A percentile compares a stretch with the other conserved stretches of the same genome.
Evolutionary conservation across 1,140 invertebrate species (phyloP).

Genomic region (Drosophila orena): DNA sequence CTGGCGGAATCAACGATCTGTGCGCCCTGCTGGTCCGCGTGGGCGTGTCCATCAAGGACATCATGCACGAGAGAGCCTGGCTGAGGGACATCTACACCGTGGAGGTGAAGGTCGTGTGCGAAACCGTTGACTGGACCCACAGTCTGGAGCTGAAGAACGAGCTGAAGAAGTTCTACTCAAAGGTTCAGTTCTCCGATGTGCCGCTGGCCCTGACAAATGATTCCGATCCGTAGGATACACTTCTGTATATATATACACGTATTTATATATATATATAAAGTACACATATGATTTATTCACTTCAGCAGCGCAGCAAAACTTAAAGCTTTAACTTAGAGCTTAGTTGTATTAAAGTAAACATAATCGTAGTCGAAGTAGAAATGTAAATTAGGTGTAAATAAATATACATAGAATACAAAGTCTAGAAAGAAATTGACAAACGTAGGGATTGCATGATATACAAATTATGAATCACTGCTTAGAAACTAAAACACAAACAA

Average conservation of each 20-base stretch:
- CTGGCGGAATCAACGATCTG: conserved; percentile 94
- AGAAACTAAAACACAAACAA: conserved; percentile 54
- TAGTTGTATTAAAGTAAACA: conserved; percentile 49
- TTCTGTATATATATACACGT: too few species aligned
- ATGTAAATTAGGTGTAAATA: conserved; percentile 72
- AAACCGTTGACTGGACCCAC: conserved; percentile 93
- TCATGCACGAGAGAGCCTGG: conserved; percentile 97
- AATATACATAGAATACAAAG: conserved; percentile 65
- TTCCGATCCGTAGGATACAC: neutral
- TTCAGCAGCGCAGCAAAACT: conserved; percentile 50
- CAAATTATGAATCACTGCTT: conserved; percentile 28
- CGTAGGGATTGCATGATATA: conserved; percentile 49
- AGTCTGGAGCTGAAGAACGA: conserved; percentile 88
- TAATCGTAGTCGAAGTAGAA: conserved; percentile 54
- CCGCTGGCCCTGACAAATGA: conserved; percentile 85
- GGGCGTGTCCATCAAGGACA: conserved; percentile 97
- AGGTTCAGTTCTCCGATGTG: conserved; percentile 84
- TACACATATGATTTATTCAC: conserved; percentile 57
- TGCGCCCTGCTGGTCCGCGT: conserved; percentile 90
- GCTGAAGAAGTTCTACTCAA: conserved; percentile 87
- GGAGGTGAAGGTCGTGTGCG: conserved; percentile 92
- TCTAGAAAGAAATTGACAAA: conserved; percentile 48
- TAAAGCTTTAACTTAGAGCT: conserved; percentile 59
- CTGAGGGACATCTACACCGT: conserved; percentile 95
- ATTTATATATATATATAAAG: conserved; percentile 1